Evolutionary conservation across 1,140 invertebrate genomes (phyloP).

Genomic region (Hyles vespertilio): DNA sequence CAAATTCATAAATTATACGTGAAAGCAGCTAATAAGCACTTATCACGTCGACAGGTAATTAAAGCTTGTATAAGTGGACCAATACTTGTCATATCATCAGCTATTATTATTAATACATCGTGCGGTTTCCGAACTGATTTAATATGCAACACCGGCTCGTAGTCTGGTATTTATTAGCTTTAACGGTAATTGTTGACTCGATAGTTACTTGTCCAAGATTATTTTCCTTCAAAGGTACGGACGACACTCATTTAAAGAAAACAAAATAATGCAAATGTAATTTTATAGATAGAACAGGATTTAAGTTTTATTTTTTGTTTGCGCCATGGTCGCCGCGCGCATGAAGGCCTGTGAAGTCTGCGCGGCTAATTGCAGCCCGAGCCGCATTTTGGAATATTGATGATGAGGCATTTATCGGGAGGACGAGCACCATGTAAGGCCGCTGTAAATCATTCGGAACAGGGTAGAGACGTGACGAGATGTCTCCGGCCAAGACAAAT

Average conservation of each 20-base stretch:
- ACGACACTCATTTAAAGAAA: conserved; percentile 1
- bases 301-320: conserved; percentile 55
- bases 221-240: conserved; percentile 1
- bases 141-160: conserved; percentile 34
- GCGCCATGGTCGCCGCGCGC: conserved; percentile 40
- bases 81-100: conserved; percentile 38
- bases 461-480: conserved; percentile 62
- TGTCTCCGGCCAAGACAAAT: conserved; percentile 64
- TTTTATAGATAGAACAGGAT: conserved; percentile 60
- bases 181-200: conserved; percentile 29
- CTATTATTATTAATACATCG: conserved; percentile 34
- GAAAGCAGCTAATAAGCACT: conserved; percentile 9
- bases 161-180: conserved; percentile 33
- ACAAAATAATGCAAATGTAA: conserved; percentile 40
- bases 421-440: conserved; percentile 66
- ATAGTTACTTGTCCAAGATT: conserved; percentile 11
- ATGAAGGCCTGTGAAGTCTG: conserved; percentile 68
- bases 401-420: conserved; percentile 71
- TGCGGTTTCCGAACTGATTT: conserved; percentile 37
- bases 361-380: conserved; percentile 66
- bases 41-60: conserved; percentile 38
- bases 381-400: conserved; percentile 74
- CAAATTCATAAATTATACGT: conserved; percentile 28
- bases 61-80: conserved; percentile 36
- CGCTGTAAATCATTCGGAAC: conserved; percentile 68